Evolutionary conservation across 1,140 invertebrate species (phyloP), one percentile per base, ranked within the genome.

Genomic region (Pomacea maculata): DNA sequence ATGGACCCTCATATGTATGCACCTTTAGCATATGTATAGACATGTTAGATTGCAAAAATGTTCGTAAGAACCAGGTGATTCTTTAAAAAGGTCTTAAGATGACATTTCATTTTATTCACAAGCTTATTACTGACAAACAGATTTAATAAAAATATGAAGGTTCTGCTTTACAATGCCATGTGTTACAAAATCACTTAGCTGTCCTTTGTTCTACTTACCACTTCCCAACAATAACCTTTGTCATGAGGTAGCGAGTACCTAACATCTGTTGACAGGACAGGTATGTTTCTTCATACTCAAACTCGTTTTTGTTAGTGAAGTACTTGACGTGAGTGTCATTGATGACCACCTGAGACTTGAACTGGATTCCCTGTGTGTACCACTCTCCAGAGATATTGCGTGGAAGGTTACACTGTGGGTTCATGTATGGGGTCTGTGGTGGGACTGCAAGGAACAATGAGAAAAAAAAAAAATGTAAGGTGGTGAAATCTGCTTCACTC

Each of bases 281-380:
- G 89, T 97, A 96, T 5, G 97, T 97, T 86, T 95, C 94, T 82
- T 97, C 93, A 87, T 95, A 97, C 86, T 87, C 88, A 87, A 87
- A 91, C 83, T 88, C 82, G 74, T 99, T 97, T 0, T 97, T 97
- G 91, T 96, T 96, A 92, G 29, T 96, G 97, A 93, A 98, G 97
- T 87, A 98, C 95, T 88, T 86, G 63, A 99, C 98, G 88, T 99
- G 97, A 0, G 98, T 99, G 86, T 97, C 95, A 91, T 99, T 99
- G 70, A 99, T 97, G 21, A 94, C 93, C n/a, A 92, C 89, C 91
- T 99, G 96, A 83, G 97, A 96, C 88, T 98, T 98, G 82, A 86
- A 89, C 80, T 88, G 85, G 19, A 84, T 75, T 0, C 97, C 97
- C 1, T 97, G 98, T 85, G 99, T 99, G 34, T 99, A 97, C 97